Conservation (phyloP, 2,797 vertebrate genomes). For the Remorina albescens region DNA sequence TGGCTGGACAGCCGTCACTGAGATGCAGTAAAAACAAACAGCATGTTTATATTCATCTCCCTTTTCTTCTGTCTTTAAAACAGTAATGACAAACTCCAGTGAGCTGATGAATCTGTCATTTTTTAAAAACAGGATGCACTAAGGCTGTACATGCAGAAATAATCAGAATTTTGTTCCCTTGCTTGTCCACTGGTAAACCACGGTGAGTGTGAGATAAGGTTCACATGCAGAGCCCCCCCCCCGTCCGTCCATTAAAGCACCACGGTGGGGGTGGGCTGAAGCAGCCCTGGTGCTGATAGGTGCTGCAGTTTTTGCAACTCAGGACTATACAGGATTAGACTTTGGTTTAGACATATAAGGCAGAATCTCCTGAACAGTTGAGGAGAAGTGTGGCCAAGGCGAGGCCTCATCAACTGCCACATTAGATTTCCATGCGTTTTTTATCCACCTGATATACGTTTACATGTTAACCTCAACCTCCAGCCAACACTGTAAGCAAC, state of each 20-base stretch:
- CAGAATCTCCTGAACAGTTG: background rate
- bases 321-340: background rate
- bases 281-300: too few species aligned
- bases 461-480: too few species aligned
- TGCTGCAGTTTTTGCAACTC: too few species aligned
- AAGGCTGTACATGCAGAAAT: background rate
- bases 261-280: too few species aligned
- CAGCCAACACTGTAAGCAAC: too few species aligned
- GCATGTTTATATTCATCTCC: background rate
- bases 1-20: background rate
- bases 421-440: too few species aligned
- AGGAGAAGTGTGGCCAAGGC: background rate
- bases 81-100: background rate
- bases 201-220: constrained; percentile 15
- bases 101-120: background rate
- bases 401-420: background rate
- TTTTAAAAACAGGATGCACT: background rate
- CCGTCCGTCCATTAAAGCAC: constrained; percentile 9
- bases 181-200: background rate
- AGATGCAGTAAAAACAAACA: constrained; percentile 19
- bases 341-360: background rate
- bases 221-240: background rate
- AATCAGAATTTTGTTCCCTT: background rate
- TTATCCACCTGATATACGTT: background rate
- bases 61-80: constrained; percentile 1